Conservation (phyloP, 2,797 vertebrate genomes). For the Aselliscus stoliczkanus region DNA sequence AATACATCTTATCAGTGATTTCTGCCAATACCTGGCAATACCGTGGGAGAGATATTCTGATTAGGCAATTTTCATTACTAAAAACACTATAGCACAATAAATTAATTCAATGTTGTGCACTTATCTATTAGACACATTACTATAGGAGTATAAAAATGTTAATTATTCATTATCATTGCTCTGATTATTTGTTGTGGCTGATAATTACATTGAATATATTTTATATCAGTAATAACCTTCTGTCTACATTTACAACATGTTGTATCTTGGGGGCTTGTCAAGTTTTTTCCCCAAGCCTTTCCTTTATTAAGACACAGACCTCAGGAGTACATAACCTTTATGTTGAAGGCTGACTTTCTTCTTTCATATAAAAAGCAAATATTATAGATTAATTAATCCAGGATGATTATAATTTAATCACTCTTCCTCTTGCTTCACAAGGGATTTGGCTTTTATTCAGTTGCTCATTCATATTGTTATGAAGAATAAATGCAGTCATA, state of each 20-base stretch:
- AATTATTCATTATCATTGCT: slow-evolving; percentile 96
- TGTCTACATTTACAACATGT: slow-evolving; percentile 91
- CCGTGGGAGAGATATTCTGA: slow-evolving; percentile 80
- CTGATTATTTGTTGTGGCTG: slow-evolving; percentile 99
- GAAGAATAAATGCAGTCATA: slow-evolving; percentile 82
- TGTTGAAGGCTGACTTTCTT: slow-evolving; percentile 89
- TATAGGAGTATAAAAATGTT: slow-evolving; percentile 93
- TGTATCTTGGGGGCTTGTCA: slow-evolving; percentile 94
- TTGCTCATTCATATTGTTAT: slow-evolving; percentile 83
- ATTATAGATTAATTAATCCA: slow-evolving; percentile 99
- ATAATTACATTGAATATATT: slow-evolving; percentile 96
- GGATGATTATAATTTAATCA: slow-evolving; percentile 99
- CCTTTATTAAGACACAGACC: slow-evolving; percentile 95
- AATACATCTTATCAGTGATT: slow-evolving; percentile 78
- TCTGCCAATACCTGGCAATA: slow-evolving; percentile 79
- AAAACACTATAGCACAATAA: slow-evolving; percentile 83
- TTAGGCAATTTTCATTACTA: slow-evolving; percentile 86
- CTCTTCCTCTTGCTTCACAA: slow-evolving; percentile 88
- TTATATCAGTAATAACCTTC: slow-evolving; percentile 99
- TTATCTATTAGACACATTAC: slow-evolving; percentile 86
- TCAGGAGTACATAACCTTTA: slow-evolving; percentile 94
- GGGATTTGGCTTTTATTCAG: slow-evolving; percentile 86
- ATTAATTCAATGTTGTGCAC: slow-evolving; percentile 86
- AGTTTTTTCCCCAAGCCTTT: slow-evolving; percentile 88
- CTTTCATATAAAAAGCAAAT: slow-evolving; percentile 97